Base-by-base conservation (phyloP, 2,113 vertebrate species). In the Todiramphus saurophagus region DNA sequence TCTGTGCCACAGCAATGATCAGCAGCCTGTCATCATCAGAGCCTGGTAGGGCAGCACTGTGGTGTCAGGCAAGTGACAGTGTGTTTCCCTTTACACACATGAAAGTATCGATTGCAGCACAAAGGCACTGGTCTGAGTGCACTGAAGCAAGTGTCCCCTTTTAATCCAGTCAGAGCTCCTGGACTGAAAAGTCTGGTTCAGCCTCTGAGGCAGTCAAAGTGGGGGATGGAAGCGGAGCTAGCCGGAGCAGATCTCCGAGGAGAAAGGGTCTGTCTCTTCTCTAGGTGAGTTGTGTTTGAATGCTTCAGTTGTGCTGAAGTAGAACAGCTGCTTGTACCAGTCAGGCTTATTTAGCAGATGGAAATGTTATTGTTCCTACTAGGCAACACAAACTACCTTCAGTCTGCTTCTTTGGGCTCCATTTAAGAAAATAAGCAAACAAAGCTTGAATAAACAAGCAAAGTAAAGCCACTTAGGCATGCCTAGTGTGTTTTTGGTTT, bases 351-450 rank as follows among this genome's bases (percentile, higher is more conserved):
- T 74, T 78, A 82, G 55, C 13, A 43, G 78, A 85, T 30, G 21
- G 20, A 68, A 81, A 75, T 86, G 89, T 76, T 88, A 33, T 51
- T 86, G n/a, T 77, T 95, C 31, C 33, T 94, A 30, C 46, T 51
- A 25, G 51, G 56, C 30, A 90, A 55, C 28, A 78, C 39, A 75
- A 59, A 59, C 64, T 67, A 3, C 37, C 55, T 55, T 70, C 64
- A 33, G 7, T 67, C 60, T 46, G n/a, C 37, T 92, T 53, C 67
- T 93, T 41, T 83, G 48, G 51, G 19, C n/a, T 74, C 85, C 39
- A 6, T 81, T 88, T 83, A 86, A 89, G 60, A 94, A 75, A 94
- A 83, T 63, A 90, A 86, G 56, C 85, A 94, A 95, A 91, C 87
- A 94, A 76, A 83, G 31, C 83, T 90, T 94, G 75, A 92, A 67